Evolutionary conservation across 2,113 vertebrate genomes (phyloP).

Genomic region (Tetrax tetrax): DNA sequence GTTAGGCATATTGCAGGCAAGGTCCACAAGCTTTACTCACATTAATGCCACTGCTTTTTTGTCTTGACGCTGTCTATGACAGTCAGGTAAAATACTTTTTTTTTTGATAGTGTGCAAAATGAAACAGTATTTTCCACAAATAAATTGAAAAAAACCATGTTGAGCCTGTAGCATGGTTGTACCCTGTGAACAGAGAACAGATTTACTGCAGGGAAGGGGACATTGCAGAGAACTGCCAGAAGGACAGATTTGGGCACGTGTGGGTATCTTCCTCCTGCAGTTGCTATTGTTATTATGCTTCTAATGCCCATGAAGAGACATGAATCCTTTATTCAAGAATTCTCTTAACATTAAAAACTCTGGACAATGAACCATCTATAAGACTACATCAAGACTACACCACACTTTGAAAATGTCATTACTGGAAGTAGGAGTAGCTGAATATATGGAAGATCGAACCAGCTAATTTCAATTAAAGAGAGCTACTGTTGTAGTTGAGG

Average conservation of each 20-base stretch:
- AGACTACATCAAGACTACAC: background rate
- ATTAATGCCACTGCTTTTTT: background rate
- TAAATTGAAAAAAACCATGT: background rate
- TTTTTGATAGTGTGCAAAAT: background rate
- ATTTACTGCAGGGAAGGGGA: background rate
- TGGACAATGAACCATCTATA: background rate
- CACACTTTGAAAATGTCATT: background rate
- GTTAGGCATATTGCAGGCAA: background rate
- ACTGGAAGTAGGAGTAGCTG: background rate
- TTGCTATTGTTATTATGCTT: background rate
- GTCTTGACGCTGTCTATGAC: background rate
- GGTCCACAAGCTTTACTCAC: background rate
- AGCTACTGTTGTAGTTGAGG: background rate
- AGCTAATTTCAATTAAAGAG: background rate
- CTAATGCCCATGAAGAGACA: background rate
- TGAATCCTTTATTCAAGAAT: background rate
- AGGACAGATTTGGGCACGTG: accelerated
- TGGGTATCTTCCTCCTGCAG: background rate
- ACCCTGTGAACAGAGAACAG: accelerated
- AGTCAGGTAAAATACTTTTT: background rate
- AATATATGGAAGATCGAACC: background rate
- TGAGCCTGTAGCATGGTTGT: background rate
- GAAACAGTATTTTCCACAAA: background rate
- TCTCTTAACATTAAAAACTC: background rate
- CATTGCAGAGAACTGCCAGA: background rate